Base-by-base conservation (phyloP, 2,113 vertebrate genomes). In the Pontoporia blainvillei region DNA sequence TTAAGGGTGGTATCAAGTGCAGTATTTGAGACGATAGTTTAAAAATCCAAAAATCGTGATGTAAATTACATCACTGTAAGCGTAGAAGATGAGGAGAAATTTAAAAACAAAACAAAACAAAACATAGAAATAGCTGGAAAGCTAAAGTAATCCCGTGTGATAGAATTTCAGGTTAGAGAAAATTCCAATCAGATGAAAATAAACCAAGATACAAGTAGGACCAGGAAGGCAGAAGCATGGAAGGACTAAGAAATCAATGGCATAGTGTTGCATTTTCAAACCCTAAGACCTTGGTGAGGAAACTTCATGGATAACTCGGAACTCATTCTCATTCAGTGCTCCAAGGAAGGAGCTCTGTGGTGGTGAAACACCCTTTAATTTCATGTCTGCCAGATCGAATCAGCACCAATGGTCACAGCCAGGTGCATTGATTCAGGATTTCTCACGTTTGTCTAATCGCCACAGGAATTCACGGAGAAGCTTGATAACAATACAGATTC, bases 341-440 rank as follows among this genome's bases (percentile, higher is more conserved):
- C 12, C 75, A 21, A 1, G 14, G 67, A 41, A 41, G 25, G 25
- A 12, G 18, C 8, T 13, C 39, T 4, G 2, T 2, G 59, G 23
- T 8, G 23, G 1, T 0, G 46, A 8, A 3, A 29, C 15, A 1
- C 0, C 36, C 59, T 46, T 49, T 6, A 17, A 12, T 6, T 14
- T 11, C 57, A 31, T 1, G n/a, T 25, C 21, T 1, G 18, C 25
- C 44, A 0, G 21, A 4, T 1, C 0, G 8, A 17, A 17, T 5
- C 7, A 0, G 34, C 27, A 21, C 7, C 64, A 0, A 3, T 0
- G 20, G n/a, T 2, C 76, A 7, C 3, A 0, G 54, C 25, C 39
- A 49, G 34, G 46, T 23, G 4, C 18, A 4, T 6, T 4, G 39
- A 29, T 1, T 49, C 81, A 31, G 44, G 13, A 11, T 11, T 5